Evolutionary conservation across 2,797 vertebrate species (phyloP).

Genomic region (Liparis tanakae): DNA sequence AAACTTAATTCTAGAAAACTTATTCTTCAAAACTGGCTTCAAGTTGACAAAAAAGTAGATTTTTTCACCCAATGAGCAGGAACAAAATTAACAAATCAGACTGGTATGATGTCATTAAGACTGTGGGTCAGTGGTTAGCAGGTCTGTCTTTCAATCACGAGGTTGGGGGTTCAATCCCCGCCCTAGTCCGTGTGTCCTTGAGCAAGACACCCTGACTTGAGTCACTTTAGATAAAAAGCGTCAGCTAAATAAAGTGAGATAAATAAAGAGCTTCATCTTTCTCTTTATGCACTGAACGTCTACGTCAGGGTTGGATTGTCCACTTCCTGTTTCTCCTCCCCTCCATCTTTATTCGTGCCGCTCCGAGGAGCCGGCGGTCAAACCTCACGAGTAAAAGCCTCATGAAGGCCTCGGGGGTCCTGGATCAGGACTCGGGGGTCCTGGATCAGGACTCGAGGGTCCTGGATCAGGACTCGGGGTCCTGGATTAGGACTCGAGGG

Average conservation of each 20-base stretch:
- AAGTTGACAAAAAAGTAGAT: background rate
- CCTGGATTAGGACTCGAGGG: too few species aligned
- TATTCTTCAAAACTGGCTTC: background rate
- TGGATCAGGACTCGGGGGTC: constrained; percentile 1
- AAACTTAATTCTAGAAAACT: background rate
- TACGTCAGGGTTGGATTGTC: background rate
- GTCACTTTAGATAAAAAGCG: too few species aligned
- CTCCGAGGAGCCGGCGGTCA: constrained; percentile 3
- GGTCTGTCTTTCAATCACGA: too few species aligned
- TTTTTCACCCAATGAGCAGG: background rate
- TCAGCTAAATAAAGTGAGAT: too few species aligned
- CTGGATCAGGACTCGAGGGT: too few species aligned
- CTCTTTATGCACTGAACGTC: background rate
- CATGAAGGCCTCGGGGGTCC: background rate
- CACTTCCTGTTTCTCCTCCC: background rate
- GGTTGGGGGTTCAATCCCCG: too few species aligned
- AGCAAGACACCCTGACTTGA: too few species aligned
- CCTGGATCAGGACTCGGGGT: too few species aligned
- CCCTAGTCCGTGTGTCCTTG: too few species aligned
- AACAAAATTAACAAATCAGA: background rate
- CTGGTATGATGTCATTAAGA: too few species aligned
- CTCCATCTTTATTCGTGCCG: background rate
- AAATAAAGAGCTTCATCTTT: background rate
- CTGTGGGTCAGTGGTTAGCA: too few species aligned
- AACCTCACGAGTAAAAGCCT: background rate